A percentile compares a stretch with the other conserved stretches of the same genome.
These are phyloP conservation scores for Protula sp. DNA, from an alignment of 2,888 invertebrate species.

Conservation along the genomic window DNA sequence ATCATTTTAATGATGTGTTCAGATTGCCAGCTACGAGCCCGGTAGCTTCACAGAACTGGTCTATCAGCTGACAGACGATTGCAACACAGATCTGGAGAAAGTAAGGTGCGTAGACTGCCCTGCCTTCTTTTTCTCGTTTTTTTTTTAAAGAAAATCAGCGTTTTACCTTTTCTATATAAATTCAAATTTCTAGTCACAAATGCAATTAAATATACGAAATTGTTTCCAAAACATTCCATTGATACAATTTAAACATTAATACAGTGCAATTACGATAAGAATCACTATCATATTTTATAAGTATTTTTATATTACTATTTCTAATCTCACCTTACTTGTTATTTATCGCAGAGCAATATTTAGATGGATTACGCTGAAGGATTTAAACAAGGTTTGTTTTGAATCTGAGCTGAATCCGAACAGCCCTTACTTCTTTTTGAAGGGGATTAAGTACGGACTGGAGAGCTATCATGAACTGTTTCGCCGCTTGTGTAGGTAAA, in stretches of 20 bases:
- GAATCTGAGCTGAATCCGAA: slow-evolving; percentile 84
- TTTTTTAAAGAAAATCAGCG: no score
- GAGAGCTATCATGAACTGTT: slow-evolving; percentile 98
- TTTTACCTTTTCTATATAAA: no score
- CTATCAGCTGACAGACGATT: slow-evolving; percentile 82
- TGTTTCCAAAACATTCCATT: no score
- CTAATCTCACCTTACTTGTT: neutral
- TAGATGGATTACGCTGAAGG: slow-evolving; percentile 98
- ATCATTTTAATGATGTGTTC: no score
- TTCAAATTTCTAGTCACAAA: no score
- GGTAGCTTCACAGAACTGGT: slow-evolving; percentile 97
- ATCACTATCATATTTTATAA: neutral
- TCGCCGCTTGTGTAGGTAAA: slow-evolving; percentile 90
- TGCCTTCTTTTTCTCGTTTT: no score
- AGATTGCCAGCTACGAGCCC: slow-evolving; percentile 95
- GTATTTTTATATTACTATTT: neutral
- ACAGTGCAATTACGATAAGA: neutral
- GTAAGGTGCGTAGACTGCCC: slow-evolving; percentile 67
- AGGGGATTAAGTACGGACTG: slow-evolving; percentile 96
- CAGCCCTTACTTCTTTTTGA: slow-evolving; percentile 72
- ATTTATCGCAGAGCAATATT: slow-evolving; percentile 70
- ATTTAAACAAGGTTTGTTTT: slow-evolving; percentile 93
- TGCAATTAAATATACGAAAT: no score
- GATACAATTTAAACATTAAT: neutral
- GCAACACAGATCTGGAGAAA: slow-evolving; percentile 93